Conservation (phyloP, 2,797 vertebrate species). For the Myoxocephalus aenaeus region DNA sequence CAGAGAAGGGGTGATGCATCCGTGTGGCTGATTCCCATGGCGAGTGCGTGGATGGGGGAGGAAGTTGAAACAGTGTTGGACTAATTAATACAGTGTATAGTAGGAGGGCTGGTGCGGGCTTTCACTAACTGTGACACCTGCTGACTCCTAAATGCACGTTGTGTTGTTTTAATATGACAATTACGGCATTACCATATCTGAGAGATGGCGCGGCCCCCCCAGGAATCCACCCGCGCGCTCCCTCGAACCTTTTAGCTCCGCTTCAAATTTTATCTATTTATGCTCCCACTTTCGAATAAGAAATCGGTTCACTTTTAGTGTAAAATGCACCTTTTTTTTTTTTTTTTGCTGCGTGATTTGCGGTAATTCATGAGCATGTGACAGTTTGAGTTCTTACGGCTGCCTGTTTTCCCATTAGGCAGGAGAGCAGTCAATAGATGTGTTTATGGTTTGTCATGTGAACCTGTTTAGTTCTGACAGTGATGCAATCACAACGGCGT, state of each 20-base stretch:
- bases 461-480: conserved; percentile 45
- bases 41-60: conserved; percentile 74
- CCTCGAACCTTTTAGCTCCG: conserved; percentile 79
- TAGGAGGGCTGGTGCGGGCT: conserved; percentile 79
- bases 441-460: conserved; percentile 47
- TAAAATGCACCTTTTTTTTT: conserved; percentile 54
- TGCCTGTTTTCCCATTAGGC: conserved; percentile 38
- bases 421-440: conserved; percentile 61
- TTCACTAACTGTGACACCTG: conserved; percentile 84
- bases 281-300: conserved; percentile 71
- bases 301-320: conserved; percentile 73
- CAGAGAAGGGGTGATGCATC: conserved; percentile 69
- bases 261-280: conserved; percentile 79
- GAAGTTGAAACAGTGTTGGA: conserved; percentile 77
- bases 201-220: conserved; percentile 78
- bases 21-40: conserved; percentile 75
- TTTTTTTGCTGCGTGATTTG: conserved; percentile 59
- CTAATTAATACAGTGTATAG: conserved; percentile 84
- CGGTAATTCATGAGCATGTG: conserved; percentile 62
- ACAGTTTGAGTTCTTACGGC: conserved; percentile 49
- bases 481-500: conserved; percentile 40
- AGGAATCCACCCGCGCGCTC: conserved; percentile 81
- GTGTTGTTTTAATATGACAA: conserved; percentile 87
- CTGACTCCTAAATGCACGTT: conserved; percentile 85
- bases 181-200: conserved; percentile 86